These are phyloP conservation scores for Folsomia candida DNA, from an alignment of 2,888 invertebrate species.

Conservation along the genomic window DNA sequence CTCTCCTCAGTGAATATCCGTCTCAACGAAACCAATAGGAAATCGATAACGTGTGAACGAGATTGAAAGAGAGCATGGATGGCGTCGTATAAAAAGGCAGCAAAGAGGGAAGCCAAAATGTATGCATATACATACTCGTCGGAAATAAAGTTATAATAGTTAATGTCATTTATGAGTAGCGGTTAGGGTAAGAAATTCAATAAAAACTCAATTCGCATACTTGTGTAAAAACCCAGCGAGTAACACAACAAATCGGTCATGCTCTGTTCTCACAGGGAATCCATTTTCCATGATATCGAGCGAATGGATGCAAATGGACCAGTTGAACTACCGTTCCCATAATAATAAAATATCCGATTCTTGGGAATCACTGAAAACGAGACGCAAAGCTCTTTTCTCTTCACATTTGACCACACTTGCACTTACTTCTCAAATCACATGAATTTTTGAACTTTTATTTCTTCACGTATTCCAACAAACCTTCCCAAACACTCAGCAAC, in stretches of 20 bases:
- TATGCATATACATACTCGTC: conserved; percentile 3
- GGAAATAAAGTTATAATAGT: conserved; percentile 16
- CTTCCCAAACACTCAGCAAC: neutral
- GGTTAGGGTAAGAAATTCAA: conserved; percentile 19
- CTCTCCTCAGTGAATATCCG: neutral
- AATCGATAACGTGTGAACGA: neutral
- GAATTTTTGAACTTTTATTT: conserved; percentile 39
- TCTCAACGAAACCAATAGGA: neutral
- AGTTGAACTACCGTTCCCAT: conserved; percentile 38
- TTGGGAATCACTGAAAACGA: conserved; percentile 27
- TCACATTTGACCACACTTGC: conserved; percentile 24
- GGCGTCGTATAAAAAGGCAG: neutral
- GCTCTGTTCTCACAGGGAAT: conserved; percentile 22
- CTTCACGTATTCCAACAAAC: conserved; percentile 12
- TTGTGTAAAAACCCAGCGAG: neutral
- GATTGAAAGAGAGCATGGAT: neutral
- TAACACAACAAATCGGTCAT: conserved; percentile 16
- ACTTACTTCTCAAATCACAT: conserved; percentile 34
- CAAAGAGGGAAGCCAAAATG: neutral
- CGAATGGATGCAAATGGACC: conserved; percentile 47
- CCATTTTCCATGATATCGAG: conserved; percentile 46
- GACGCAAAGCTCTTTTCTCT: conserved; percentile 15
- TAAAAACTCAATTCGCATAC: conserved; percentile 21
- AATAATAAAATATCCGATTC: conserved; percentile 42
- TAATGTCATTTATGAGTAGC: conserved; percentile 20